Evolutionary conservation across 92 coral and sea anemone species (phyloP).

Genomic region (Porites divaricata): DNA sequence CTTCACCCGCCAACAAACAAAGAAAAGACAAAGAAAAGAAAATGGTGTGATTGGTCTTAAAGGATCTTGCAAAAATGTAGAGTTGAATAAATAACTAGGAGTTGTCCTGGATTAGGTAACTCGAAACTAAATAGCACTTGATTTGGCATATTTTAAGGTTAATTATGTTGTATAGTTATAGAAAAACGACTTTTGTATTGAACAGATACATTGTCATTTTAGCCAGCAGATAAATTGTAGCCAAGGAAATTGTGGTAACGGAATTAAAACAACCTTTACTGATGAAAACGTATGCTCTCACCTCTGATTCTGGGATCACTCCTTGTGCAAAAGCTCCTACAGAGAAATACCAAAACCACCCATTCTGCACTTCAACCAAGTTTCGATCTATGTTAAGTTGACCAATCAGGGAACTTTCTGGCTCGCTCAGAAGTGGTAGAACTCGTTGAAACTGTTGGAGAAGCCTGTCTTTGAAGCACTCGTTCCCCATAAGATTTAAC

Average conservation of each 20-base stretch:
- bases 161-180: too few relatives aligned
- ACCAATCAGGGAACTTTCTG: constrained; percentile 26
- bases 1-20: too few relatives aligned
- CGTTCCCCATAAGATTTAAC: constrained; percentile 54
- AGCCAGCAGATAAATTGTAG: neutral
- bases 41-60: too few relatives aligned
- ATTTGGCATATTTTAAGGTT: too few relatives aligned
- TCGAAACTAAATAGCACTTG: too few relatives aligned
- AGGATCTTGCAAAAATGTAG: too few relatives aligned
- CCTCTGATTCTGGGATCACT: constrained; percentile 8
- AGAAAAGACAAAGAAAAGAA: too few relatives aligned
- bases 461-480: constrained; percentile 41
- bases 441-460: constrained; percentile 37
- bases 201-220: neutral
- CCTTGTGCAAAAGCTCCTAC: constrained; percentile 22
- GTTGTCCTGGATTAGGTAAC: too few relatives aligned
- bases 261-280: neutral
- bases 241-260: neutral
- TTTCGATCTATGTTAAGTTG: constrained; percentile 31
- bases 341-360: constrained; percentile 39
- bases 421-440: constrained; percentile 37
- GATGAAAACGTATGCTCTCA: neutral
- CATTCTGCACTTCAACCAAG: constrained; percentile 50
- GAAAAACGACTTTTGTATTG: too few relatives aligned
- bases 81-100: too few relatives aligned